Base-by-base conservation (phyloP, 2,113 vertebrate species). In the Talpa occidentalis region DNA sequence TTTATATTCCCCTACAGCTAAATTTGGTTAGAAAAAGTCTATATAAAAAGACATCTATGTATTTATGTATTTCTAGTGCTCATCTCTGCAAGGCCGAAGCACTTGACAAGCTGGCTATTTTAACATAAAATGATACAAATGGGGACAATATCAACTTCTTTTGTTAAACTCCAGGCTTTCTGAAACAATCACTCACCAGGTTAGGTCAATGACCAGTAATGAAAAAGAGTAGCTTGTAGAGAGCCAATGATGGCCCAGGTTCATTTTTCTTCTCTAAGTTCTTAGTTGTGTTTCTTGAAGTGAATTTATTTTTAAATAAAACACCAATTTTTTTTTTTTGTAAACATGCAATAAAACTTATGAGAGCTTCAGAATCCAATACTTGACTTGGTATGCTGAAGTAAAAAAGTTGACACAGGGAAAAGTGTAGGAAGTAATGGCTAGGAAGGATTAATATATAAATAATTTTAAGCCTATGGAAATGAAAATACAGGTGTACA, bases 11-110 rank as follows among this genome's bases (percentile, higher is more conserved):
- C 73, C 30, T 96, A 76, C 37, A 96, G 84, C 96, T 97, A 97
- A 97, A 97, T 97, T 96, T 78, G 94, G 89, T 94, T 96, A 77
- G 72, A 92, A 96, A 95, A 96, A 93, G 90, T 44, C 93, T 87
- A 92, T 91, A 95, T 96, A 95, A 96, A 96, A 97, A 97, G 93
- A 95, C 80, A 90, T 97, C 95, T 95, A 91, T 94, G 87, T 96
- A 96, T 97, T 95, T 91, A 84, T 81, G 72, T 93, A 86, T 94
- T 95, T 93, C 91, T 95, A 93, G 94, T 94, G 93, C 79, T 94
- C 79, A 90, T 96, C 94, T 91, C 76, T 74, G 87, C 93, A 96
- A 95, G 94, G 73, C 90, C 95, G 74, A 92, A 94, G 82, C 76
- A 67, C 91, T 96, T 94, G 78, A 94, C 93, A 96, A 96, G 81